Base-by-base conservation (phyloP, 2,888 invertebrate species). In the Phymatocera aterrima region DNA sequence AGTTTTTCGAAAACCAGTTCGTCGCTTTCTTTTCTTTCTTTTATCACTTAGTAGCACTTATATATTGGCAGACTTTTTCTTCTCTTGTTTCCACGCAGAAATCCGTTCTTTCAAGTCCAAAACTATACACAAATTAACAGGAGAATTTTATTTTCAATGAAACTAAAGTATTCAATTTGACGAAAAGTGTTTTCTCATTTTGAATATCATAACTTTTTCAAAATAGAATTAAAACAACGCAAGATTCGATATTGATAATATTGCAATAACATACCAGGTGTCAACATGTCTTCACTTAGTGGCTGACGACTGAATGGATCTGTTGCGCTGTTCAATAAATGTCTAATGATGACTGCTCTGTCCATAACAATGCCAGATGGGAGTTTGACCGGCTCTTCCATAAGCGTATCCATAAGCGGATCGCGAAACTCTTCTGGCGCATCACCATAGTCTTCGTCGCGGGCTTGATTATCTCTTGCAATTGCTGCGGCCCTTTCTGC, bases 291-390 rank as follows among this genome's bases (percentile, higher is more conserved):
- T 91, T 98, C 98, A 12, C 96, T 97, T 61, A 99, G 94, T 18
- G 97, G 96, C 91, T 98, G 98, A 80, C 99, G 93, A 91, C 98
- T 99, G 92, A 99, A 99, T 0, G 99, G 99, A 92, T 99, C 99
- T 0, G 98, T 99, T 86, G 95, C 96, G 86, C 98, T 98, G 91
- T 99, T 99, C 84, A 99, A 93, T 87, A 99, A 92, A 92, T 99
- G 99, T 81, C 98, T 93, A 88, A 97, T 94, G 81, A 99, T 99
- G 83, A 98, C 97, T 43, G 97, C 94, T 80, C 98, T 94, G 91
- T 99, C 98, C 98, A 99, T 98, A 31, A 98, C 94, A 85, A 88
- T 91, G 80, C 98, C 97, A 81, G 97, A 97, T 1, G 98, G 98
- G 86, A 99, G 92, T 81, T 95, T 92, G 10, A 99, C 99, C 10